Percentiles rank a stretch among this genome's conserved stretches.
phyloP scores from a whole-genome alignment of 2,888 invertebrate species.

The Dromius quadrimaculatus region DNA sequence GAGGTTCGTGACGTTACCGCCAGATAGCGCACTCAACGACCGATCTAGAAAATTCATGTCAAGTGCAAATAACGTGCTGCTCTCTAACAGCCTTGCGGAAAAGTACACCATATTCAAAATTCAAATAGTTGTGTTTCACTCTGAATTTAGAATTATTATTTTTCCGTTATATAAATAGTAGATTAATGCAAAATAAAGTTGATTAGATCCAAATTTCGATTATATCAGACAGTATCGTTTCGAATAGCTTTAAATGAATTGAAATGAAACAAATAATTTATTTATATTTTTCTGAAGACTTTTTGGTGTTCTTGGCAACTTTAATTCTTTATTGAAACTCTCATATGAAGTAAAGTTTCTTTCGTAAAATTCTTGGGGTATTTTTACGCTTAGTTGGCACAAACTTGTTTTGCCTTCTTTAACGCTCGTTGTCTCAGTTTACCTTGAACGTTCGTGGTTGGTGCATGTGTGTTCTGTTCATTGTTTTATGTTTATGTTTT shows the following conservation, averaged over 20 bases:
- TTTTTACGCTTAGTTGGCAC: constrained; percentile 58
- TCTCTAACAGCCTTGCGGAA: constrained; percentile 3
- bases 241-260: too few relatives aligned
- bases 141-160: not conserved
- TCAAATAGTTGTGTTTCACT: not conserved
- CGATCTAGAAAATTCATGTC: constrained; percentile 19
- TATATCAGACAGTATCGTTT: too few relatives aligned
- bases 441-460: constrained; percentile 59
- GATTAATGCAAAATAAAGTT: too few relatives aligned
- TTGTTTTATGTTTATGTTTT: constrained; percentile 43
- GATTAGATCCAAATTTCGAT: too few relatives aligned
- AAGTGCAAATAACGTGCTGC: constrained; percentile 12
- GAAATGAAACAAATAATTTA: too few relatives aligned
- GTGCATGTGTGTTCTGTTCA: constrained; percentile 51
- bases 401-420: constrained; percentile 57
- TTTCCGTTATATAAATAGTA: not conserved
- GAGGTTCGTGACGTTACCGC: constrained; percentile 14
- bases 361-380: constrained; percentile 49
- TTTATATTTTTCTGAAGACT: too few relatives aligned
- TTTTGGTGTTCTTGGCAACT: too few relatives aligned
- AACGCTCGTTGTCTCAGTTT: constrained; percentile 56
- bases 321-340: not conserved
- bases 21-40: constrained; percentile 22
- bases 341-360: not conserved
- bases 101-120: constrained; percentile 13